Evolutionary conservation across 1,140 invertebrate genomes (phyloP).

Genomic region (Drosophila busckii): DNA sequence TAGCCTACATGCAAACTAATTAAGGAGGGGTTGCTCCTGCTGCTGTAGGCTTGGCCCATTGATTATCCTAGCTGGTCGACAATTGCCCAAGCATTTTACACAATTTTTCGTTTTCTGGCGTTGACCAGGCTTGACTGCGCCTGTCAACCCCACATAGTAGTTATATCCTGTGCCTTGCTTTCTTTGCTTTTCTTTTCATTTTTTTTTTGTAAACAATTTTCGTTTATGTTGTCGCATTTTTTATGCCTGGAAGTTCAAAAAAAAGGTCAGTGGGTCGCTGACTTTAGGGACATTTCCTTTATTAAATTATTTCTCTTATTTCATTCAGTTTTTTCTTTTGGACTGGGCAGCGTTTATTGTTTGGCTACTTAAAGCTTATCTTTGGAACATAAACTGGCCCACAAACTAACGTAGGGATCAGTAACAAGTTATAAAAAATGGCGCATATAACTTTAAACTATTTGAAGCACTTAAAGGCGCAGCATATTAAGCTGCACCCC

Average conservation of each 20-base stretch:
- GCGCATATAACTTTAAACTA: too few relatives aligned
- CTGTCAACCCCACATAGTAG: neutral
- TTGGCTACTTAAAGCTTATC: constrained; percentile 45
- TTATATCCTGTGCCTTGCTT: constrained; percentile 9
- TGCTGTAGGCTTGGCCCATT: constrained; percentile 24
- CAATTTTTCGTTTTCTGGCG: constrained; percentile 50
- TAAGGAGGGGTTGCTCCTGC: constrained; percentile 29
- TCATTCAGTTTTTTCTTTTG: constrained; percentile 3
- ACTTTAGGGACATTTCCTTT: constrained; percentile 41
- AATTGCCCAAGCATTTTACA: constrained; percentile 46
- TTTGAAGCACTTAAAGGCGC: too few relatives aligned
- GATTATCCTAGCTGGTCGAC: constrained; percentile 41
- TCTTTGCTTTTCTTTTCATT: constrained; percentile 17
- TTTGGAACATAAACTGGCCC: constrained; percentile 48
- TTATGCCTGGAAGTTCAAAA: neutral
- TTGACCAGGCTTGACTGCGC: constrained; percentile 11
- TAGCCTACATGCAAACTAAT: constrained; percentile 37
- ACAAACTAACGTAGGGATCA: too few relatives aligned
- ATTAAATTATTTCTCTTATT: constrained; percentile 62
- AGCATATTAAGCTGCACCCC: too few relatives aligned
- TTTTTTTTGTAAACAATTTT: constrained; percentile 61
- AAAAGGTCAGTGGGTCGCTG: constrained; percentile 59
- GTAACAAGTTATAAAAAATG: too few relatives aligned
- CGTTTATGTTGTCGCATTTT: constrained; percentile 58
- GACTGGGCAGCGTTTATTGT: constrained; percentile 17